Percentiles rank a stretch among this genome's conserved stretches.
These are phyloP conservation scores for Lycaena phlaeas DNA, from an alignment of 2,888 invertebrate species.

Conservation along the genomic window DNA sequence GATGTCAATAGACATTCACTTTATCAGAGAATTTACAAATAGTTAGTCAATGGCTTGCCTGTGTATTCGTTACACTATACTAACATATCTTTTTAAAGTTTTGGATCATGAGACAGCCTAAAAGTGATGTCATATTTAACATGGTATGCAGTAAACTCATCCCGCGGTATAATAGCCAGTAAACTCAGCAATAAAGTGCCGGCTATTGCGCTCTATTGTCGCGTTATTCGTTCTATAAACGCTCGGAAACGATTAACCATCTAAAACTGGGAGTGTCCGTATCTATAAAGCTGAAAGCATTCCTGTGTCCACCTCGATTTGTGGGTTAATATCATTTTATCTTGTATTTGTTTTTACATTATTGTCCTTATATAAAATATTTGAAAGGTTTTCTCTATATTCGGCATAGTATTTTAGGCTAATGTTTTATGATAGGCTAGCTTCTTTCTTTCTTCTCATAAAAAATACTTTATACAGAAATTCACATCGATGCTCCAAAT, in stretches of 20 bases:
- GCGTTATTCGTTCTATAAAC: conserved; percentile 14
- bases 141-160: conserved; percentile 5
- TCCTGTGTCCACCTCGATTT: conserved; percentile 19
- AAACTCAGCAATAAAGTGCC: conserved; percentile 12
- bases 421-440: too few species aligned
- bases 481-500: too few species aligned
- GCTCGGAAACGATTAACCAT: conserved; percentile 13
- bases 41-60: too few species aligned
- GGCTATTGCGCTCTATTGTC: conserved; percentile 12
- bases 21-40: too few species aligned
- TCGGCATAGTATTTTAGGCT: too few species aligned
- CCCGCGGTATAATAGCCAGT: conserved; percentile 8
- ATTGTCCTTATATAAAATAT: background rate
- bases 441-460: too few species aligned
- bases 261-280: conserved; percentile 15
- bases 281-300: conserved; percentile 27
- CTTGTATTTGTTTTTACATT: background rate
- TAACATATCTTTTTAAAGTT: too few species aligned
- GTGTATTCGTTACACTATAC: background rate
- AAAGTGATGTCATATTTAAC: background rate
- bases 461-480: too few species aligned
- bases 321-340: background rate
- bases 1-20: too few species aligned
- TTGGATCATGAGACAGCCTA: background rate
- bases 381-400: too few species aligned